phyloP scores from a whole-genome alignment of 2,113 vertebrate species.

The Amphiprion percula region DNA sequence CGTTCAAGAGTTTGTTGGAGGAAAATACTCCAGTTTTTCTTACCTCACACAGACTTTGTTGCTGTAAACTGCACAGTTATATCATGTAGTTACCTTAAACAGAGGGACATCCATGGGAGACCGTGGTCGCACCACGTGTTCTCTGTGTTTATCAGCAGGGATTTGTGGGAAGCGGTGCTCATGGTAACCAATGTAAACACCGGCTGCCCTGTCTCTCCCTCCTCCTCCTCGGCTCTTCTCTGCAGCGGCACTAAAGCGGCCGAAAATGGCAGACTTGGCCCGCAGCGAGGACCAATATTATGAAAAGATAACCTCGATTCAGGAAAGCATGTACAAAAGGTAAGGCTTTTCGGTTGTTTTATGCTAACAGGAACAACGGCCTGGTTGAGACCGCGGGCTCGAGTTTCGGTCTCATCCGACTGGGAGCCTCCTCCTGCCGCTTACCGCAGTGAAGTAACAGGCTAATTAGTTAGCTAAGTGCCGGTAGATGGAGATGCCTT shows the following conservation, averaged over 20 bases:
- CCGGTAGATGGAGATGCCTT: background rate
- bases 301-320: slow-evolving; percentile 71
- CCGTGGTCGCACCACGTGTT: slow-evolving; percentile 61
- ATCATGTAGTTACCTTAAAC: too few relatives aligned
- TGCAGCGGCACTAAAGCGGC: slow-evolving; percentile 14
- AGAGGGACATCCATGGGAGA: too few relatives aligned
- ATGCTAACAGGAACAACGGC: background rate
- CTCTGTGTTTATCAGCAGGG: slow-evolving; percentile 70
- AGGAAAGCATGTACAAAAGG: slow-evolving; percentile 74
- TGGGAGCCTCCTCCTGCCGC: background rate
- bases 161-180: slow-evolving; percentile 78
- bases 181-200: slow-evolving; percentile 83
- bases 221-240: background rate
- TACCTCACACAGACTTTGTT: background rate
- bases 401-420: slow-evolving; percentile 8
- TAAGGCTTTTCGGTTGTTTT: slow-evolving; percentile 34
- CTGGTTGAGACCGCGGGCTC: slow-evolving; percentile 37
- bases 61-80: background rate
- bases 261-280: slow-evolving; percentile 51
- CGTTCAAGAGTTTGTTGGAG: background rate
- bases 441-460: too few relatives aligned
- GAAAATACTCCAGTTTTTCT: background rate
- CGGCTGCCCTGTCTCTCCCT: background rate
- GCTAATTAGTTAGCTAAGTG: slow-evolving; percentile 34
- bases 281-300: slow-evolving; percentile 72